A percentile compares a stretch with the other conserved stretches of the same genome.
Conservation (phyloP, 2,113 vertebrate species). For the Colinus virginianus region DNA sequence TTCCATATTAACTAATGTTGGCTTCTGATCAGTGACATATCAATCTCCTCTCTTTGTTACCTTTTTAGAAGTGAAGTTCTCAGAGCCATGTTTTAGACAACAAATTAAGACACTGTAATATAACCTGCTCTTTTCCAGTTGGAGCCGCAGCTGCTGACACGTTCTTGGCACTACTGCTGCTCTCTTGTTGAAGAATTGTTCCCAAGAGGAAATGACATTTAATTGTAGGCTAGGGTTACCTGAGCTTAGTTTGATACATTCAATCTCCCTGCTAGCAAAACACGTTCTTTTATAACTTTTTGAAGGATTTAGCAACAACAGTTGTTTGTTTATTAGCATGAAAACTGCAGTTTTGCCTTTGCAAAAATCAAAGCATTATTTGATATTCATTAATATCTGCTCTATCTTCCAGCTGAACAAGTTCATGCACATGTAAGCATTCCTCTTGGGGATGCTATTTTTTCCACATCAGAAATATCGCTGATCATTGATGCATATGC, state of each 20-base stretch:
- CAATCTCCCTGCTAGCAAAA: conserved; percentile 4
- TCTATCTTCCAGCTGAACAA: background rate
- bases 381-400: conserved; percentile 14
- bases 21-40: background rate
- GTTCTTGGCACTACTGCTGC: conserved; percentile 43
- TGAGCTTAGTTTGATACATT: conserved; percentile 53
- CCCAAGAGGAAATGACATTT: conserved; percentile 67
- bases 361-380: conserved; percentile 5
- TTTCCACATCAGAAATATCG: background rate
- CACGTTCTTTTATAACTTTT: conserved; percentile 41
- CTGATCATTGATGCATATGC: background rate
- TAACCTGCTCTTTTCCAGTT: conserved; percentile 49
- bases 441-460: background rate
- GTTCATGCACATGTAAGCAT: background rate
- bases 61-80: conserved; percentile 21
- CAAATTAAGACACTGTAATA: conserved; percentile 62
- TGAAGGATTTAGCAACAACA: conserved; percentile 39
- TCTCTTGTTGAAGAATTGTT: conserved; percentile 56
- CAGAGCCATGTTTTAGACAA: conserved; percentile 44
- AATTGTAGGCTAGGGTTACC: conserved; percentile 60
- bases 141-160: conserved; percentile 13
- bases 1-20: background rate
- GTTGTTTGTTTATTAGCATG: conserved; percentile 52
- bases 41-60: background rate
- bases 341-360: conserved; percentile 55